These are phyloP conservation scores for Tetramorium parvispinum DNA, from an alignment of 1,140 invertebrate species.

Conservation along the genomic window DNA sequence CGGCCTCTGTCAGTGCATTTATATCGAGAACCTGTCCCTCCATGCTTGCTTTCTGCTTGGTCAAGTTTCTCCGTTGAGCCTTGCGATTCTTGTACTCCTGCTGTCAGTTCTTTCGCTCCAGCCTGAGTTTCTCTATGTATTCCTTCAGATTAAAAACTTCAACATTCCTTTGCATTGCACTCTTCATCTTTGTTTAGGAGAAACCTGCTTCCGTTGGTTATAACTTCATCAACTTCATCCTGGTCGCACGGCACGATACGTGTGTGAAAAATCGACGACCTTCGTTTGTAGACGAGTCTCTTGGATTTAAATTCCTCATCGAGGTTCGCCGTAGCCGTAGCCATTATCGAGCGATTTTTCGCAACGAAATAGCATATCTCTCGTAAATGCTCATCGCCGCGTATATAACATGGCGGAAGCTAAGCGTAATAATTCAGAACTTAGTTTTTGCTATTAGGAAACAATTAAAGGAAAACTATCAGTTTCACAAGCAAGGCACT, in stretches of 20 bases:
- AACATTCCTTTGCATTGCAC: background rate
- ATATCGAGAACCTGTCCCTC: constrained; percentile 67
- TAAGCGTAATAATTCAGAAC: background rate
- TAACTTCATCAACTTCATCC: constrained; percentile 22
- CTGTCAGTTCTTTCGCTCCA: constrained; percentile 77
- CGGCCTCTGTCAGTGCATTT: constrained; percentile 68
- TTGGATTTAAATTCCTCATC: background rate
- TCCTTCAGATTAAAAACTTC: constrained; percentile 71
- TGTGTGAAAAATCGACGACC: constrained; percentile 75
- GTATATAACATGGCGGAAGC: background rate
- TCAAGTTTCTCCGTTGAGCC: constrained; percentile 54
- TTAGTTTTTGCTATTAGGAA: constrained; percentile 12
- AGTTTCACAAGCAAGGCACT: background rate
- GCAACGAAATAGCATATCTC: background rate
- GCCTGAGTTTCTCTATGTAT: constrained; percentile 73
- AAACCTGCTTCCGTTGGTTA: background rate
- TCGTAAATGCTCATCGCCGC: background rate
- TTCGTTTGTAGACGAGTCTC: constrained; percentile 67
- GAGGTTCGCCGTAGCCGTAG: background rate
- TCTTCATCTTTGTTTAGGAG: background rate
- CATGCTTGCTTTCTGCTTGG: constrained; percentile 60
- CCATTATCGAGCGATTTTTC: constrained; percentile 34
- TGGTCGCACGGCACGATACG: constrained; percentile 19
- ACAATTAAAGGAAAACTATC: constrained; percentile 18
- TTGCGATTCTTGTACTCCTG: constrained; percentile 71